phyloP scores from a whole-genome alignment of 2,888 invertebrate species.

The Cepaea hortensis region DNA sequence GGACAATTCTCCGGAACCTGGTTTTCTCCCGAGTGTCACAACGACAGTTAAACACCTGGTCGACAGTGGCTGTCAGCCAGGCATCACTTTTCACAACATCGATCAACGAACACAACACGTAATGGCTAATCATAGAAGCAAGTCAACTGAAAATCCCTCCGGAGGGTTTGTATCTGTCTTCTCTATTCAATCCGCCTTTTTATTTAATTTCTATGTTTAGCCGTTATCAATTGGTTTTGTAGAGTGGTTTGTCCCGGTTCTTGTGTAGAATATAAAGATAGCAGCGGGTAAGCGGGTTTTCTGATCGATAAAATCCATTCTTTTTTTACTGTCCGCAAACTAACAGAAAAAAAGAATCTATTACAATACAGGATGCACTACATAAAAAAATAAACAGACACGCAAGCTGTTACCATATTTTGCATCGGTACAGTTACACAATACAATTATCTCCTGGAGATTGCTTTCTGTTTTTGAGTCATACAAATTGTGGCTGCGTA shows the following conservation, averaged over 20 bases:
- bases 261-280: slow-evolving; percentile 4
- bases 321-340: neutral
- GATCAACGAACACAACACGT: neutral
- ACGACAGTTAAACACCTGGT: neutral
- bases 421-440: neutral
- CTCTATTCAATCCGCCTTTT: neutral
- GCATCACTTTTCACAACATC: neutral
- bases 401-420: slow-evolving; percentile 1
- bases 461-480: no score
- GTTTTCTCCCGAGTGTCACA: no score
- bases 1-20: no score
- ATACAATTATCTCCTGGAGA: no score
- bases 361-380: neutral
- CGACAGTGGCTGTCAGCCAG: neutral
- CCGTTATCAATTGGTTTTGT: neutral
- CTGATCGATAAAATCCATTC: neutral
- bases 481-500: no score
- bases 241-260: slow-evolving; percentile 5
- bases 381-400: neutral
- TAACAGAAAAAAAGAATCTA: neutral
- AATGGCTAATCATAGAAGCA: neutral
- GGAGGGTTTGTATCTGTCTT: neutral
- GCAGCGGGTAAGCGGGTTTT: neutral
- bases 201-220: neutral
- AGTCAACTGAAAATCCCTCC: neutral